Percentiles rank a stretch among this genome's conserved stretches.
Evolutionary conservation across 2,888 invertebrate genomes (phyloP).

Genomic region (Hydraecia micacea): DNA sequence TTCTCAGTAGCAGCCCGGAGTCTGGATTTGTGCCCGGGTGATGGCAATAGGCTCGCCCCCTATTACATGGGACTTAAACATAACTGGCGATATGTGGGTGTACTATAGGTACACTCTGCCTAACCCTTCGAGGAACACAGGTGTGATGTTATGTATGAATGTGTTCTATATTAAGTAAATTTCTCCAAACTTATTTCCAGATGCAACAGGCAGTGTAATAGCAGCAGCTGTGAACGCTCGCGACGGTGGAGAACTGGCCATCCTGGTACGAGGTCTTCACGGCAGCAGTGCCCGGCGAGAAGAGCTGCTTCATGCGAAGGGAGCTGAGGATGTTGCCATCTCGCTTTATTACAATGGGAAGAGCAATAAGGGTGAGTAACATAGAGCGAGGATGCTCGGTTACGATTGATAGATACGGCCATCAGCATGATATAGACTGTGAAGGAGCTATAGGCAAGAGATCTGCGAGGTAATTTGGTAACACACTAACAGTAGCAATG

Average conservation of each 20-base stretch:
- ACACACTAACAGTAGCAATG: background rate
- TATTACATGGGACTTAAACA: background rate
- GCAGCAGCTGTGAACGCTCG: constrained; percentile 75
- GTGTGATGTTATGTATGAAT: background rate
- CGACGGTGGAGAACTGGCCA: constrained; percentile 79
- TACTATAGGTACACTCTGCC: background rate
- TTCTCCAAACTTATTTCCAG: constrained; percentile 71
- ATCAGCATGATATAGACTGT: background rate
- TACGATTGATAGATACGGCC: background rate
- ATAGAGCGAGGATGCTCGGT: background rate
- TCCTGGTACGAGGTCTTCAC: constrained; percentile 80
- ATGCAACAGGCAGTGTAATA: constrained; percentile 79
- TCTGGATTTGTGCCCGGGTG: background rate
- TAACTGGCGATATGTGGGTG: background rate
- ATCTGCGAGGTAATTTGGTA: background rate
- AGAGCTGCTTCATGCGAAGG: constrained; percentile 80
- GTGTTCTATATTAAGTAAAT: background rate
- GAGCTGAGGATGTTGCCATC: constrained; percentile 78
- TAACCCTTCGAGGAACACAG: background rate
- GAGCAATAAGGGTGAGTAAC: constrained; percentile 80
- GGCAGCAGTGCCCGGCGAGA: constrained; percentile 76
- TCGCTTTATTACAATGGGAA: constrained; percentile 83
- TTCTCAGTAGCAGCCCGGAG: background rate
- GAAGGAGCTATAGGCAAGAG: background rate
- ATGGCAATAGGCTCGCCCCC: background rate